Evolutionary conservation across 1,140 invertebrate genomes (phyloP), one percentile per base, ranked within the genome.

Genomic region (Drusus annulatus): DNA sequence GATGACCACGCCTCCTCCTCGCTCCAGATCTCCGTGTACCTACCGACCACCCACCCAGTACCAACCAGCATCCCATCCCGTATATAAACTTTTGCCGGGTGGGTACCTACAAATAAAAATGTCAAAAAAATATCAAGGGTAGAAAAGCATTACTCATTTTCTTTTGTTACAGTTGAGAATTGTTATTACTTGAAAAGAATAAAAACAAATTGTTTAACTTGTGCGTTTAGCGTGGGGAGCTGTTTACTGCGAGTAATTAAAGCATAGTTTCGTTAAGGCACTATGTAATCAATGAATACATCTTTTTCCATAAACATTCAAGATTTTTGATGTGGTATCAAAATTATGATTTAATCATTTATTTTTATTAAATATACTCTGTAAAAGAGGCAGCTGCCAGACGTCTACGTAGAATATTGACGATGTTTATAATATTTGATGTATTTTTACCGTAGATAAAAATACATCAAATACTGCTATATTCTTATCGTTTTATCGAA

Each of bases 1-100:
- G 28, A 45, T 80, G 79, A 80, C 79, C 79, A 80, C 79, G 79
- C 79, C 79, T 69, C 25, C 73, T 54, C 60, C 28, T 54, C 77
- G 23, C 68, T 65, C 62, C 62, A 65, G 3, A 65, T 65, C 62
- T 31, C 62, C 28, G 25, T 28, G 25, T 28, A 28, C 25, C 25
- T 28, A 28, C 25, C 28, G 36, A 25, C 10, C 28, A 65, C 15
- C 62, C 16, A 6, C 62, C 36, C 36, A 4, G 8, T 8, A 7
- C 2, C 31, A 4, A 7, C 0, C 2, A 45, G 36, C 36, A 45
- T 45, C 36, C 36, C 36, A 45, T 45, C 36, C 36, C 36, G 36
- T 31, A 65, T 31, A 65, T 65, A 65, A 65, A 65, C 21, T 65
- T 65, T 65, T 65, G 16, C 62, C 23, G 62, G 25, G 62, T 65